Percentiles rank a stretch among this genome's conserved stretches.
Evolutionary conservation across 1,140 invertebrate genomes (phyloP).

Genomic region (Bombus superbus): DNA sequence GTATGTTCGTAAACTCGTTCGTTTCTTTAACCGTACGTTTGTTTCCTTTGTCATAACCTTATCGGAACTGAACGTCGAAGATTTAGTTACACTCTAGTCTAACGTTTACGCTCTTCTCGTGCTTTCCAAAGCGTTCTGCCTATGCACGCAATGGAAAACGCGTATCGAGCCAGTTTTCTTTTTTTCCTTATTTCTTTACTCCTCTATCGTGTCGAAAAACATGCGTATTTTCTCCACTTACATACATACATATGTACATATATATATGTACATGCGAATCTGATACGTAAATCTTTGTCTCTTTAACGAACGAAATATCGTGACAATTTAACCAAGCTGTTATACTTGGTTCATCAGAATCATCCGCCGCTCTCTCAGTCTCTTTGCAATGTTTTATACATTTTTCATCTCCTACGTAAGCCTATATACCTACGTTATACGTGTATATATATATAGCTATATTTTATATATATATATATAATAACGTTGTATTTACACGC

Average conservation of each 20-base stretch:
- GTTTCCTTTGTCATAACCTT: neutral
- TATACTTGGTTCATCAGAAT: slow-evolving; percentile 8
- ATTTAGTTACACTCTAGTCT: neutral
- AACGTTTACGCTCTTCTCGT: neutral
- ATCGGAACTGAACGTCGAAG: neutral
- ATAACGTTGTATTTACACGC: neutral
- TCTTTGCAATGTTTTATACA: neutral
- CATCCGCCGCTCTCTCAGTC: neutral
- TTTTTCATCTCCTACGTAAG: neutral
- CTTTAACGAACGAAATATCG: neutral
- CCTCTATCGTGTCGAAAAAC: neutral
- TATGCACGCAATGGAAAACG: neutral
- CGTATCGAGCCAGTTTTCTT: neutral
- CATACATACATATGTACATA: neutral
- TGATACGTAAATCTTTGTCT: slow-evolving; percentile 18
- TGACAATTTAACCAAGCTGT: slow-evolving; percentile 5
- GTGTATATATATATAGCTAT: neutral
- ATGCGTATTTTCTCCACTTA: neutral
- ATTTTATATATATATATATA: too few species aligned
- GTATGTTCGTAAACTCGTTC: neutral
- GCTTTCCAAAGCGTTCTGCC: neutral
- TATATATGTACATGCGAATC: neutral
- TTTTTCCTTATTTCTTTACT: neutral
- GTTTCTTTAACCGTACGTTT: neutral
- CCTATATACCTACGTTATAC: neutral